phyloP scores from a whole-genome alignment of 37 sponge, comb jelly and placozoan genomes.

The Oscarella lobularis region DNA sequence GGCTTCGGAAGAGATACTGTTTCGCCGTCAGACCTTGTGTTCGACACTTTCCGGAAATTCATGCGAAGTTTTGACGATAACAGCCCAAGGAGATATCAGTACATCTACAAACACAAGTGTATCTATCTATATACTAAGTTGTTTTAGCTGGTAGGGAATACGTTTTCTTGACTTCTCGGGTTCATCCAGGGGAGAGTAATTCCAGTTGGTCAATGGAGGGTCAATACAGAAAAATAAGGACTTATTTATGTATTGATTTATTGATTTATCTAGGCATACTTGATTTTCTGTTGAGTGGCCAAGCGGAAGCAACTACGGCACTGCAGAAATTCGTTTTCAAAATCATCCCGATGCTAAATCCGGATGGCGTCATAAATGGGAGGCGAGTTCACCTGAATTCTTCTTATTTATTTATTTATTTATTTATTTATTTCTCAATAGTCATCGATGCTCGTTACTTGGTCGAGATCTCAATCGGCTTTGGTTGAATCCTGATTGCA shows the following conservation, averaged over 20 bases:
- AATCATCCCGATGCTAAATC: slow-evolving; percentile 77
- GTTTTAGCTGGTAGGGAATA: slow-evolving; percentile 20
- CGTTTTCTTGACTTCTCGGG: slow-evolving; percentile 39
- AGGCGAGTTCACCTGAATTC: not conserved
- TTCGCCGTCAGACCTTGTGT: slow-evolving; percentile 42
- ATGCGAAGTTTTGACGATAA: slow-evolving; percentile 51
- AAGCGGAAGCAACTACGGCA: slow-evolving; percentile 17
- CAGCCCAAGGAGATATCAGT: not conserved
- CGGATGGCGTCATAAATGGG: slow-evolving; percentile 77
- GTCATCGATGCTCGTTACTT: slow-evolving; percentile 48
- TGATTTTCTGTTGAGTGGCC: slow-evolving; percentile 32
- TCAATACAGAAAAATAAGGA: not conserved
- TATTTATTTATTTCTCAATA: not conserved
- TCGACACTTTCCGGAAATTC: slow-evolving; percentile 33
- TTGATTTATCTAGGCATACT: slow-evolving; percentile 21
- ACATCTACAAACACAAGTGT: not conserved
- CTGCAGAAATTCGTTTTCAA: slow-evolving; percentile 51
- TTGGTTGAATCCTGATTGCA: slow-evolving; percentile 47
- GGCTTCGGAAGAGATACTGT: slow-evolving; percentile 10
- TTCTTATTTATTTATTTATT: not conserved
- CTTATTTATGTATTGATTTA: not conserved
- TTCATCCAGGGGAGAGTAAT: slow-evolving; percentile 64
- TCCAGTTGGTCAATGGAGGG: slow-evolving; percentile 40
- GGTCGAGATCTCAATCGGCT: slow-evolving; percentile 56
- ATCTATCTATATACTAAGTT: not conserved